phyloP scores from a whole-genome alignment of 64 coral and sea anemone species.

The Platygyra sinensis region DNA sequence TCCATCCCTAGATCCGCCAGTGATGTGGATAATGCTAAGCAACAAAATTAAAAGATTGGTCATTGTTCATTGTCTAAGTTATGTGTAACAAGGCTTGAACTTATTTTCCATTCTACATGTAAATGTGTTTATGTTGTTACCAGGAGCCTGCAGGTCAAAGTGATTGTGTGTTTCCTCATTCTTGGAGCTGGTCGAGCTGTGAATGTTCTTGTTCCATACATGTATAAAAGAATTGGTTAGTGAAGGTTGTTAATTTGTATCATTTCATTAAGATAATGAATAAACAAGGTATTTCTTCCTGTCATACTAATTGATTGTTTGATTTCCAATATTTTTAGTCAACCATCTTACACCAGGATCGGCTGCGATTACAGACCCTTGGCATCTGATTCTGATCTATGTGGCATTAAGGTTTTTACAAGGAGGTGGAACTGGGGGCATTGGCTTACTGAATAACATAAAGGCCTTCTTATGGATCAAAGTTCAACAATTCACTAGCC shows the following conservation, averaged over 20 bases:
- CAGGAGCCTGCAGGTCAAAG: conserved; percentile 80
- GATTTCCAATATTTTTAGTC: conserved; percentile 40
- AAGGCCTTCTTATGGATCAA: conserved; percentile 93
- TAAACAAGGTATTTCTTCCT: neutral
- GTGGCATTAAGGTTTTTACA: conserved; percentile 80
- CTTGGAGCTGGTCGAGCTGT: conserved; percentile 79
- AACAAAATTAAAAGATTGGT: neutral
- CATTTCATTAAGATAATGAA: no score
- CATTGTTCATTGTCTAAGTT: no score
- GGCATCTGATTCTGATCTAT: conserved; percentile 80
- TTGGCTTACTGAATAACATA: conserved; percentile 82
- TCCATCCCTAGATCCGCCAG: no score
- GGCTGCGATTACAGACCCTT: conserved; percentile 65
- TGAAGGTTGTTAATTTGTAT: no score
- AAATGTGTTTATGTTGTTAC: neutral
- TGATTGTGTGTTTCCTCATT: conserved; percentile 79
- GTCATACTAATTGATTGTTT: neutral
- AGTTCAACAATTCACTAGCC: conserved; percentile 94
- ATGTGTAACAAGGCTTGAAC: no score
- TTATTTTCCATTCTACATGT: no score
- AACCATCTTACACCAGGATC: conserved; percentile 72
- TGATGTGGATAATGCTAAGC: neutral
- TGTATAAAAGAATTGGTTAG: conserved; percentile 92
- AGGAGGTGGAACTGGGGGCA: conserved; percentile 79
- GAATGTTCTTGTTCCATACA: conserved; percentile 90